These are phyloP conservation scores for Electrophaes corylata DNA, from an alignment of 2,888 invertebrate species.

Conservation along the genomic window DNA sequence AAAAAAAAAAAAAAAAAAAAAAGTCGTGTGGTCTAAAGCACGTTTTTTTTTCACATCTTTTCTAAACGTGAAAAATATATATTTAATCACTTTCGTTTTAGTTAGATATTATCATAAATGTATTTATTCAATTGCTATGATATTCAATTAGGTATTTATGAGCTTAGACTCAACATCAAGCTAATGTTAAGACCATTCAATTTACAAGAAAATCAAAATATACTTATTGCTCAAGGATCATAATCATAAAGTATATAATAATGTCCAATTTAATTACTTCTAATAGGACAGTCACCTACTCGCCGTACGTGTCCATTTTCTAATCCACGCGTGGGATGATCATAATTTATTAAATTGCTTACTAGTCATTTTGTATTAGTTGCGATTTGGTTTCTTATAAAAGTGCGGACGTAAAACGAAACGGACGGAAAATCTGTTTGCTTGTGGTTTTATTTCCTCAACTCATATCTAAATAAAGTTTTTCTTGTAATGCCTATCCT, in stretches of 20 bases:
- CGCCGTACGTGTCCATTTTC: slow-evolving; percentile 32
- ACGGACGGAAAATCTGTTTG: not conserved
- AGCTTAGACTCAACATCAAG: not conserved
- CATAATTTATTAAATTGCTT: slow-evolving; percentile 39
- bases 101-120: no score
- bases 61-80: no score
- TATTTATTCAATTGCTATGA: no score
- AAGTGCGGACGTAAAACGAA: not conserved
- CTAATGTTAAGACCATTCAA: slow-evolving; percentile 6
- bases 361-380: slow-evolving; percentile 23
- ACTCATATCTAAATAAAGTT: no score
- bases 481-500: no score
- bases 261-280: slow-evolving; percentile 27
- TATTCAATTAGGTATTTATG: not conserved
- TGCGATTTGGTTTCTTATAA: not conserved
- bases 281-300: slow-evolving; percentile 27
- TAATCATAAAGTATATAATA: slow-evolving; percentile 30
- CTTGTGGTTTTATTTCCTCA: no score
- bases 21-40: no score
- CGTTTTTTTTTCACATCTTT: no score
- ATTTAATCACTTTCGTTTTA: no score
- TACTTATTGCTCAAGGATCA: slow-evolving; percentile 19
- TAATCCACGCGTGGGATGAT: slow-evolving; percentile 35
- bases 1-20: no score
- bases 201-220: slow-evolving; percentile 13